Conservation (phyloP, 2,888 invertebrate genomes). For the Ectemnius lituratus region DNA sequence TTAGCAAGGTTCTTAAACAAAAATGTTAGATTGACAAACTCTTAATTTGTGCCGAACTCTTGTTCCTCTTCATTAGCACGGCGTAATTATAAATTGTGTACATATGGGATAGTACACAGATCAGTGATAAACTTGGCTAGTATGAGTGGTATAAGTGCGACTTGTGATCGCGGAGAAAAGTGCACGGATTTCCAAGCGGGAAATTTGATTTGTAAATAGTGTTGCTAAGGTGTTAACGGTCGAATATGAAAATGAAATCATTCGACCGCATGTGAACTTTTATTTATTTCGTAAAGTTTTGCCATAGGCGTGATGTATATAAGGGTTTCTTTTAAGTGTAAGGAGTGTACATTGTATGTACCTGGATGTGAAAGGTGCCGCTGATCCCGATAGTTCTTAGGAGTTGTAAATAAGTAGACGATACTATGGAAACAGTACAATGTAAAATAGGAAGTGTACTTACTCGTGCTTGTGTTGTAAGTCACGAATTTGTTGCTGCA, state of each 20-base stretch:
- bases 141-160: neutral
- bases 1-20: constrained; percentile 84
- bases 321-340: constrained; percentile 14
- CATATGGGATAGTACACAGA: neutral
- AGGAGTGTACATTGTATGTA: constrained; percentile 6
- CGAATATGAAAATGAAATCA: neutral
- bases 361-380: constrained; percentile 27
- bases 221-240: constrained; percentile 28
- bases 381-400: neutral
- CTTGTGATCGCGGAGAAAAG: neutral
- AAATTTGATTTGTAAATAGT: constrained; percentile 37
- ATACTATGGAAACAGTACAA: neutral
- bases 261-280: constrained; percentile 25
- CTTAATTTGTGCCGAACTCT: neutral
- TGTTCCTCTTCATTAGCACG: too few relatives aligned
- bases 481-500: constrained; percentile 70
- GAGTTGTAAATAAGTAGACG: constrained; percentile 13
- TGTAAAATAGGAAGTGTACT: constrained; percentile 55
- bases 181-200: neutral
- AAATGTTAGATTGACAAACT: constrained; percentile 52
- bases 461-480: constrained; percentile 72
- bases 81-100: neutral
- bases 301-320: constrained; percentile 17
- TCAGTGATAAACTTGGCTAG: constrained; percentile 25
- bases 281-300: constrained; percentile 33